These are phyloP conservation scores for Boloria selene DNA, from an alignment of 2,888 invertebrate genomes.

Conservation along the genomic window DNA sequence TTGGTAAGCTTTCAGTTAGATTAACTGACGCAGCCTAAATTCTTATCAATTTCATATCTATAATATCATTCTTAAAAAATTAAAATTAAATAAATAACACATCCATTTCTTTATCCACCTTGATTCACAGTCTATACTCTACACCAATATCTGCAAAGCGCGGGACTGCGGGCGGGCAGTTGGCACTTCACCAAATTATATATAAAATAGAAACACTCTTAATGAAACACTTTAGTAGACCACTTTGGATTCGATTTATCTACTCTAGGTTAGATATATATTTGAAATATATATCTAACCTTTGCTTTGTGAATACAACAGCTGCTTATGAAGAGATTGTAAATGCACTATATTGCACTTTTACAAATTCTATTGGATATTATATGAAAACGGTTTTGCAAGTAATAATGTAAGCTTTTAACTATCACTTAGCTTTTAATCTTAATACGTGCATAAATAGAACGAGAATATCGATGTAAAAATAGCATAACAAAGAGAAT, in stretches of 20 bases:
- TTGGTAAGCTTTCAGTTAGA: too few species aligned
- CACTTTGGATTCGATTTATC: conserved; percentile 24
- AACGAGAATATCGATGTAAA: too few species aligned
- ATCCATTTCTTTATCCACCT: conserved; percentile 20
- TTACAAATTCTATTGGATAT: too few species aligned
- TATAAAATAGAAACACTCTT: conserved; percentile 39
- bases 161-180: conserved; percentile 53
- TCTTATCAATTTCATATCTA: too few species aligned
- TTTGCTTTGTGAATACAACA: neutral
- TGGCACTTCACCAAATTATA: conserved; percentile 47
- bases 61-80: neutral
- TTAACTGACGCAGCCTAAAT: too few species aligned
- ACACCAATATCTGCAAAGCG: conserved; percentile 57
- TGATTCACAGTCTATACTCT: neutral
- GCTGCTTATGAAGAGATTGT: neutral
- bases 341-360: neutral
- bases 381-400: too few species aligned
- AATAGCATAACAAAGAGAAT: too few species aligned
- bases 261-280: conserved; percentile 18
- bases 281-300: neutral
- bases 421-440: too few species aligned
- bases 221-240: conserved; percentile 39
- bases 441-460: too few species aligned
- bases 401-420: too few species aligned
- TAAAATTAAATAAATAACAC: neutral